These are phyloP conservation scores for Rhipidura dahli DNA, from an alignment of 2,113 vertebrate genomes.

Conservation along the genomic window DNA sequence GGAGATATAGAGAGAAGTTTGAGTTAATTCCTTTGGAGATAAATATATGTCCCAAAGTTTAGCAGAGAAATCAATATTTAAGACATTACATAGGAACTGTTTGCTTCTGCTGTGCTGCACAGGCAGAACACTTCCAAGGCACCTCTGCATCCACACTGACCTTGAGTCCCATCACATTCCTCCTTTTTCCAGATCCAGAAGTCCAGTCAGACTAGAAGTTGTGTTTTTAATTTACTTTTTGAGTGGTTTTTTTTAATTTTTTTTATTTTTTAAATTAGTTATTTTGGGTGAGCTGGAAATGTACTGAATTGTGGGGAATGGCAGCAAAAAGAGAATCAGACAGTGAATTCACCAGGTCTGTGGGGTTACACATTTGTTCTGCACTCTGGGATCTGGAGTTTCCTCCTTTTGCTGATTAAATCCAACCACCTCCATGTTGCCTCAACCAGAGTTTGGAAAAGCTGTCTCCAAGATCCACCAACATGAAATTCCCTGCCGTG, in stretches of 20 bases:
- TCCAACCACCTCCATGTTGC: not conserved
- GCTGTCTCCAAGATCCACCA: not conserved
- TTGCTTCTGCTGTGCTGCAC: not conserved
- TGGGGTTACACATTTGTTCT: not conserved
- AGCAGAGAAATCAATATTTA: not conserved
- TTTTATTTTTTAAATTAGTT: not conserved
- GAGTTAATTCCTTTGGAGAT: not conserved
- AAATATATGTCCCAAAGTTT: not conserved
- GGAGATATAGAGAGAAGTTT: not conserved
- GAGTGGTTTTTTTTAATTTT: fast-evolving
- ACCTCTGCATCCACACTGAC: not conserved
- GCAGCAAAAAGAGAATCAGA: not conserved
- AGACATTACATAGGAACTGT: not conserved
- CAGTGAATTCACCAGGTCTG: not conserved
- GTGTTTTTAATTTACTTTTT: not conserved
- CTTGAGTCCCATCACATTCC: not conserved
- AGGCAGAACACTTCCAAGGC: fast-evolving
- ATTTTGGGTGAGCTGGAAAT: not conserved
- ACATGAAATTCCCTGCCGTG: not conserved
- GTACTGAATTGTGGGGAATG: not conserved
- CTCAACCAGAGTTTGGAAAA: not conserved
- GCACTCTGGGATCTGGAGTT: not conserved
- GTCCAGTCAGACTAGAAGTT: not conserved
- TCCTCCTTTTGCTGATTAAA: not conserved
- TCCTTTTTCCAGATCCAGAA: not conserved